Base-by-base conservation (phyloP, 2,113 vertebrate genomes). In the Aphyosemion australe region DNA sequence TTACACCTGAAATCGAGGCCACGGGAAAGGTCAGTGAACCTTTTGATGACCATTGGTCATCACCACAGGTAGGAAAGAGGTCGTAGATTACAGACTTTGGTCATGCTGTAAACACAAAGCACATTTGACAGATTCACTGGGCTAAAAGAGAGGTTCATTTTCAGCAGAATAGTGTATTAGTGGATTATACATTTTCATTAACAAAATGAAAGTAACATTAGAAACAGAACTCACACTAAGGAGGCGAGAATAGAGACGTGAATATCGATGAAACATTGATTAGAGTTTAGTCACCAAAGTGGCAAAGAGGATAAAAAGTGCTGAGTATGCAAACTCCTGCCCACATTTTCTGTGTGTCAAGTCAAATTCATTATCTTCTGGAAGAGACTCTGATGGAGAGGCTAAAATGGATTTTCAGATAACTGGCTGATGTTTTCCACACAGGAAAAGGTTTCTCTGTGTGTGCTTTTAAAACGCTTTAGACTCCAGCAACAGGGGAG, bases 261-360 rank as follows among this genome's bases (percentile, higher is more conserved):
- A 82, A 67, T 85, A 87, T 89, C 74, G 81, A 87, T 76, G 63
- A n/a, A 61, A 12, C 66, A 87, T 90, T 80, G 84, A 90, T 88
- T 65, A 74, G 41, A 61, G 78, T 83, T 78, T 77, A 83, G 79
- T 78, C 75, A 79, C 78, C 65, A 81, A 84, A 72, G 85, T 68
- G 63, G 50, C 74, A 84, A 83, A 84, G 54, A 48, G 37, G 82
- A 72, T 55, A 75, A 76, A 86, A 87, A 78, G 56, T 80, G 85
- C 84, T 85, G 84, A 85, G 80, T 72, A 65, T 74, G 82, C 85
- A 84, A 76, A 72, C 59, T 49, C 68, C 52, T 71, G 53, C 54
- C 77, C 26, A 73, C 46, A 78, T 81, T 75, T 80, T 67, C 75
- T 73, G 74, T 80, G 74, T 62, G 47, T 16, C 69, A 64, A 71